Base-by-base conservation (phyloP, 1,140 invertebrate species). In the Caenorhabditis remanei region DNA sequence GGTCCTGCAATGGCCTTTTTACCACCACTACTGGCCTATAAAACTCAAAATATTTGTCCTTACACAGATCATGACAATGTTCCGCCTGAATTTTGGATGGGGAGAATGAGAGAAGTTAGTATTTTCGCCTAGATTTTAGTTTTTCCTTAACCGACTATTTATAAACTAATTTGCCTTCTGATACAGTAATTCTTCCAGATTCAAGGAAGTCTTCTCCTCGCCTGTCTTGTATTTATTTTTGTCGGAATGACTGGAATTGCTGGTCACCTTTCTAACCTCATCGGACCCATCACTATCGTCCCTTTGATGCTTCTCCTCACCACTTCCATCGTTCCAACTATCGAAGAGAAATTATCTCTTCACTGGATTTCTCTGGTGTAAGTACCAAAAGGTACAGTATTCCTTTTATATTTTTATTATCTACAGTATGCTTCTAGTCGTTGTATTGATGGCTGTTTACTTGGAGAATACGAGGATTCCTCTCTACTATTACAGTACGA, bases 171-270 rank as follows among this genome's bases (percentile, higher is more conserved):
- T 43, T 7, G 48, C 16, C 16, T 67, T 7, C 40, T 41, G 7
- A 43, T n/a, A 40, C 32, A 13, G 16, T 83, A 46, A 0, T n/a
- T 11, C 16, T 50, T 75, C 41, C 84, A 88, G 87, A 88, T 88
- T 16, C 43, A 53, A 53, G 87, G 87, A 40, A 83, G 84, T 58
- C 84, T 88, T 16, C 46, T 88, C 7, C 32, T 79, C 1, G 91
- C 93, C n/a, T 92, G 92, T 40, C 43, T 92, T 16, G 87, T 91
- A 14, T 91, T 93, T 87, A 87, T 93, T 67, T 19, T 93, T 14
- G 90, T 93, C 84, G 93, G 93, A 14, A 89, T 88, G 46, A 93
- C 91, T 8, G 93, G 93, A 4, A 83, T 93, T 4, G 87, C 93
- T 55, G 93, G 93, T 14, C 55, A 92, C 50, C 48, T 93, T 11